Evolutionary conservation across 2,113 vertebrate species (phyloP).

Genomic region (Anguilla japonica): DNA sequence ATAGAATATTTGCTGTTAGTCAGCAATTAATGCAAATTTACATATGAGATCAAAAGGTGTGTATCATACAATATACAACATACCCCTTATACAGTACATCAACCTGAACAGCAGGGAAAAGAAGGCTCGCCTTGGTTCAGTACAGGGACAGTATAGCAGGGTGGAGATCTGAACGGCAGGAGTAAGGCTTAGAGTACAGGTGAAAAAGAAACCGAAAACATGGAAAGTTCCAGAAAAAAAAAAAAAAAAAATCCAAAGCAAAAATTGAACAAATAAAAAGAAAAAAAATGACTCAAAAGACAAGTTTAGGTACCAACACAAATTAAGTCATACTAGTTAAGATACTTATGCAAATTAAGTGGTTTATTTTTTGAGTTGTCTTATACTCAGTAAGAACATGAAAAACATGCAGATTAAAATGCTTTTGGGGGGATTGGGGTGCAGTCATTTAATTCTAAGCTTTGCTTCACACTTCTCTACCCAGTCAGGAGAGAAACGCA

Average conservation of each 20-base stretch:
- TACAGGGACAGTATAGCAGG: constrained; percentile 64
- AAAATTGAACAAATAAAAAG: constrained; percentile 51
- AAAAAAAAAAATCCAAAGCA: constrained; percentile 46
- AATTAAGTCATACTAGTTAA: constrained; percentile 37
- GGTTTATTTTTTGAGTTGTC: constrained; percentile 49
- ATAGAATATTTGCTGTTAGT: constrained; percentile 89
- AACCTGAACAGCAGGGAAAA: constrained; percentile 78
- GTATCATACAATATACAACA: constrained; percentile 88
- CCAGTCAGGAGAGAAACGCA: constrained; percentile 33
- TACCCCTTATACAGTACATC: constrained; percentile 76
- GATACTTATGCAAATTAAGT: constrained; percentile 50
- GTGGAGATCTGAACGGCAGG: constrained; percentile 72
- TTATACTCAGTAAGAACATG: constrained; percentile 45
- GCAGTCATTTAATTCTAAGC: constrained; percentile 63
- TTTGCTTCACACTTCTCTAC: constrained; percentile 45
- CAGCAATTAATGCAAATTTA: constrained; percentile 95
- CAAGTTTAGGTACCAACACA: constrained; percentile 45
- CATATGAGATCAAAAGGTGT: constrained; percentile 88
- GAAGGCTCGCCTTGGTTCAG: constrained; percentile 64
- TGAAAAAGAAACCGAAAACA: constrained; percentile 53
- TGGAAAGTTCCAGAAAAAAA: constrained; percentile 61
- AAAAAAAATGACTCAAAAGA: constrained; percentile 47
- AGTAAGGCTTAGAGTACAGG: constrained; percentile 73
- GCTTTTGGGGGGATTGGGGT: constrained; percentile 47
- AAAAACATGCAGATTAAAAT: constrained; percentile 55